phyloP scores from a whole-genome alignment of 1,140 invertebrate species.

The Aphaenogaster rudis region DNA sequence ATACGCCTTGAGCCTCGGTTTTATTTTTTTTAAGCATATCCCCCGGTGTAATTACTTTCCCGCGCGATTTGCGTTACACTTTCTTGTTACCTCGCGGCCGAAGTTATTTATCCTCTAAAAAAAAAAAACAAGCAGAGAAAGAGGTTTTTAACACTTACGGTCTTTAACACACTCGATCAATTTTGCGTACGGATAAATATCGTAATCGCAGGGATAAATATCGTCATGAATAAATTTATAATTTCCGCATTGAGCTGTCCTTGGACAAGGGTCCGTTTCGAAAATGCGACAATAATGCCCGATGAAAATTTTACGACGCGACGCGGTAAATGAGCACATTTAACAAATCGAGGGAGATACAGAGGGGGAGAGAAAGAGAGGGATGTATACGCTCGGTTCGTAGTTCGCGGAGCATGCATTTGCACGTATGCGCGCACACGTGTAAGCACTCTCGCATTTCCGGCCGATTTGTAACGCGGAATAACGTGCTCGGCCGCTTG shows the following conservation, averaged over 20 bases:
- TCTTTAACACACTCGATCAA: not conserved
- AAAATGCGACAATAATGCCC: not conserved
- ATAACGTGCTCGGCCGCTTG: constrained; percentile 77
- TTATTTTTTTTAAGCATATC: not conserved
- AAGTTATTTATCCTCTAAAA: not conserved
- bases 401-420: constrained; percentile 35
- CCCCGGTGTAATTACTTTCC: not conserved
- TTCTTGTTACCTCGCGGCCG: not conserved
- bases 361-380: not conserved
- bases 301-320: constrained; percentile 8
- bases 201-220: too few relatives aligned
- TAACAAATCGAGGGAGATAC: not conserved
- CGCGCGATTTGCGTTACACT: not conserved
- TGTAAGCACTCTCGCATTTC: constrained; percentile 67
- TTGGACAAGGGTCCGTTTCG: not conserved
- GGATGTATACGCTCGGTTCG: not conserved
- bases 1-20: not conserved
- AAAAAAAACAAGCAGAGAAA: not conserved
- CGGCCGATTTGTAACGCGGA: constrained; percentile 79
- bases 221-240: not conserved
- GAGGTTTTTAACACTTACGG: not conserved
- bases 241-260: not conserved
- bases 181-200: not conserved
- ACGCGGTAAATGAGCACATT: not conserved
- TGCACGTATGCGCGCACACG: constrained; percentile 58